phyloP scores from a whole-genome alignment of 2,797 vertebrate species.

The Lutjanus argentimaculatus region DNA sequence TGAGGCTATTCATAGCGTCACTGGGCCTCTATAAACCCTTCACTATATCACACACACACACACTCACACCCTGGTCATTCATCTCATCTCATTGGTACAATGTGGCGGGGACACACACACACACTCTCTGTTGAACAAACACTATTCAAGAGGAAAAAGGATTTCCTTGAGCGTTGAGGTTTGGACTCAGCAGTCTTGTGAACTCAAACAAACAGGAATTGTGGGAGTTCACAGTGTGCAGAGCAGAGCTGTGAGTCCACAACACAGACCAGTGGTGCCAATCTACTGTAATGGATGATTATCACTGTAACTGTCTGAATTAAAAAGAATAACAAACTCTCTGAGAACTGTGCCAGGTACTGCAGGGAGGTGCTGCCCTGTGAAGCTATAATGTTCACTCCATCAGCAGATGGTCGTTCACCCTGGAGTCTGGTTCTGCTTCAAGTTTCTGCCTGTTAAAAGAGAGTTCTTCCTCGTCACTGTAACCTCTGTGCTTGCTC shows the following conservation, averaged over 20 bases:
- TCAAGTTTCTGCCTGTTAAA: too few species aligned
- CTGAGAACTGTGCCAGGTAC: neutral
- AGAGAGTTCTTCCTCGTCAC: too few species aligned
- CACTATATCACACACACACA: conserved; percentile 24
- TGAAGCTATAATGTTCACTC: too few species aligned
- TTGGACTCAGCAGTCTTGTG: conserved; percentile 19
- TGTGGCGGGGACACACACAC: too few species aligned
- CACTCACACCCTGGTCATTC: conserved; percentile 32
- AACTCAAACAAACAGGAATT: conserved; percentile 52
- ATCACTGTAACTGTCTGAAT: too few species aligned
- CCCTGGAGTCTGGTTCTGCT: too few species aligned
- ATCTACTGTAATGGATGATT: neutral
- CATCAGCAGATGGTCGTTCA: too few species aligned
- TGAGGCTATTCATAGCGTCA: conserved; percentile 58
- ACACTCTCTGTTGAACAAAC: conserved; percentile 41
- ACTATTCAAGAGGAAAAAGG: conserved; percentile 61
- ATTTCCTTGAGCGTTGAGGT: conserved; percentile 62
- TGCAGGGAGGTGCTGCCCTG: too few species aligned
- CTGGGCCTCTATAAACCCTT: conserved; percentile 29
- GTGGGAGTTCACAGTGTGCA: conserved; percentile 19
- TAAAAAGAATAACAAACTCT: neutral
- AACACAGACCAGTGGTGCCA: neutral
- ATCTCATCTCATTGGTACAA: neutral
- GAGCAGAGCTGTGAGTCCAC: neutral
- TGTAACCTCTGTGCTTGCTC: too few species aligned